Percentiles rank a stretch among this genome's conserved stretches.
phyloP scores from a whole-genome alignment of 2,888 invertebrate genomes.

The Drosophila paramelanica region DNA sequence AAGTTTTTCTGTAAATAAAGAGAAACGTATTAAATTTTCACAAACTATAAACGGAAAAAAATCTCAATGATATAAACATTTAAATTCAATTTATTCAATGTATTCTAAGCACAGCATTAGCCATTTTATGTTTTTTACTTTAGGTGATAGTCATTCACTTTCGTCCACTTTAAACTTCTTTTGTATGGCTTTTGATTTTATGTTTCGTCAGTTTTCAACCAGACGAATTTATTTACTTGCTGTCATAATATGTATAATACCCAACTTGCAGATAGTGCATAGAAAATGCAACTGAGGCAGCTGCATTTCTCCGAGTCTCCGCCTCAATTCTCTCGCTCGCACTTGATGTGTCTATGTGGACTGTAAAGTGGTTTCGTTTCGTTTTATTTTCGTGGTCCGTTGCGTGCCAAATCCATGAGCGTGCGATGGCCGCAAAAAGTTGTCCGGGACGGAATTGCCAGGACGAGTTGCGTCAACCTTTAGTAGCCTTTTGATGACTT shows the following conservation, averaged over 20 bases:
- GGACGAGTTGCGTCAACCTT: slow-evolving; percentile 74
- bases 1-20: too few species aligned
- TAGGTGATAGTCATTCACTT: not conserved
- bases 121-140: not conserved
- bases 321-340: not conserved
- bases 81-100: too few species aligned
- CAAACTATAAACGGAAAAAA: too few species aligned
- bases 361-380: slow-evolving; percentile 65
- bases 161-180: not conserved
- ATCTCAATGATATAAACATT: too few species aligned
- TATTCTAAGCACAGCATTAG: too few species aligned
- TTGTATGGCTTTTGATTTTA: not conserved
- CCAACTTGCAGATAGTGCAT: slow-evolving; percentile 25
- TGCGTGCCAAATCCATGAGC: slow-evolving; percentile 79
- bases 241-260: slow-evolving; percentile 17
- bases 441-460: slow-evolving; percentile 51
- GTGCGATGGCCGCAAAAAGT: slow-evolving; percentile 77
- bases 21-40: too few species aligned
- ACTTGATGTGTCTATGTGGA: slow-evolving; percentile 3
- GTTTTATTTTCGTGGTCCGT: slow-evolving; percentile 77
- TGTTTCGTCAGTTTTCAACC: not conserved
- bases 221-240: not conserved
- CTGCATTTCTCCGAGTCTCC: slow-evolving; percentile 4
- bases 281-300: slow-evolving; percentile 32
- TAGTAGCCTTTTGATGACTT: slow-evolving; percentile 81